A percentile compares a stretch with the other conserved stretches of the same genome.
phyloP scores from a whole-genome alignment of 1,140 invertebrate genomes.

The Coptotermes formosanus region DNA sequence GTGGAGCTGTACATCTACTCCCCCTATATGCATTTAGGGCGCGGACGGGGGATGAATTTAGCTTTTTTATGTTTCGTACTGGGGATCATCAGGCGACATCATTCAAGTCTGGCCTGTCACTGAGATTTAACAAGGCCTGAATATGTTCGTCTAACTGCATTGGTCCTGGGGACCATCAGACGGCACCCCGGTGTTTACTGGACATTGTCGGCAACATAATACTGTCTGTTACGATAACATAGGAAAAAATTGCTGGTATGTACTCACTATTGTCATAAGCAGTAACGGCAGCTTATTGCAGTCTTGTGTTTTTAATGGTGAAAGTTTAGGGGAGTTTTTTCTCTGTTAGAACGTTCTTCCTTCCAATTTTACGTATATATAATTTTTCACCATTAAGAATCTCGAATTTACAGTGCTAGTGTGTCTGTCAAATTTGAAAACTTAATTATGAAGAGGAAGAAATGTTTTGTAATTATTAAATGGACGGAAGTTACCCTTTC shows the following conservation, averaged over 20 bases:
- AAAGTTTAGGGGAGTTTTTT: not conserved
- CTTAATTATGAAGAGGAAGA: not conserved
- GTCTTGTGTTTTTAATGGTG: not conserved
- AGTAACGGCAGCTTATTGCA: not conserved
- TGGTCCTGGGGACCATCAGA: no score
- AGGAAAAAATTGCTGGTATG: not conserved
- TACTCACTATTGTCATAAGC: not conserved
- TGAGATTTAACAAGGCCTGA: no score
- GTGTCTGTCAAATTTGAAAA: not conserved
- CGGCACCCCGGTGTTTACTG: not conserved
- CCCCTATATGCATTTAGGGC: no score
- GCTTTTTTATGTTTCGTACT: no score
- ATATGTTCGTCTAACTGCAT: no score
- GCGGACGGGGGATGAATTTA: no score
- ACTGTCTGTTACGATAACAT: not conserved
- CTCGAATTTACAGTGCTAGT: not conserved
- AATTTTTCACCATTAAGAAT: not conserved
- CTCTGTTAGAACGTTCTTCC: not conserved
- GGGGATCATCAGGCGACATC: no score
- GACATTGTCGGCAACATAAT: not conserved
- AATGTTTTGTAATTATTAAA: slow-evolving; percentile 3
- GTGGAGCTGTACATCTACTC: no score
- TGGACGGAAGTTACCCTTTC: not conserved
- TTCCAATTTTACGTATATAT: not conserved
- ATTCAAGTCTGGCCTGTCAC: no score